phyloP scores from a whole-genome alignment of 2,797 vertebrate genomes.

The Dendrocincla fuliginosa region DNA sequence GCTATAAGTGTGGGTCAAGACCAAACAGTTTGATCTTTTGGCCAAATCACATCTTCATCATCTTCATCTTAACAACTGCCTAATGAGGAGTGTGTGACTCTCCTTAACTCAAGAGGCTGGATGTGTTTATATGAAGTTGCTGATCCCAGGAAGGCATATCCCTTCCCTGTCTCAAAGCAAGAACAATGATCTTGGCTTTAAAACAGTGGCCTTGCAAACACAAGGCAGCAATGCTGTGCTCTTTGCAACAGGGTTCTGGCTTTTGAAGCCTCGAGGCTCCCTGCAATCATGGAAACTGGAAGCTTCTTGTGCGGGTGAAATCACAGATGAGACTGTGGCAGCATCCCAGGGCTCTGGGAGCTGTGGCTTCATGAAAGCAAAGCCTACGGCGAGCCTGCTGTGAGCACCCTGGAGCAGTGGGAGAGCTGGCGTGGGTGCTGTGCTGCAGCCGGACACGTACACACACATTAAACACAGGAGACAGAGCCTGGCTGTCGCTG shows the following conservation, averaged over 20 bases:
- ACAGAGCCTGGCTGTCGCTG: not conserved
- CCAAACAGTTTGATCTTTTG: not conserved
- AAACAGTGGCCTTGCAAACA: not conserved
- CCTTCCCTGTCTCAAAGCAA: not conserved
- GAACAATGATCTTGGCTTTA: not conserved
- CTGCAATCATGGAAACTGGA: fast-evolving
- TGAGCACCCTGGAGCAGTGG: not conserved
- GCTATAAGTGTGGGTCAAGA: not conserved
- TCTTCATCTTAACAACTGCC: not conserved
- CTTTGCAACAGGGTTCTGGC: not conserved
- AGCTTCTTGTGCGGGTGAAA: not conserved
- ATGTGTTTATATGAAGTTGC: not conserved
- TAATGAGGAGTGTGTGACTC: not conserved
- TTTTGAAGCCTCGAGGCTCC: not conserved
- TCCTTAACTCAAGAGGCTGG: not conserved
- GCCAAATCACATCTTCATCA: not conserved
- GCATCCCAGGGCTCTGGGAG: not conserved
- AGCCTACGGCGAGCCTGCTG: not conserved
- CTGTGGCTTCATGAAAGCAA: not conserved
- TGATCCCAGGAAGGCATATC: not conserved
- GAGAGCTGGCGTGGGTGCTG: not conserved
- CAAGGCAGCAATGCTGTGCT: not conserved
- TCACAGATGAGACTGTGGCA: not conserved
- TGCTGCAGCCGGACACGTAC: not conserved
- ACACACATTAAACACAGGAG: fast-evolving